A percentile compares a stretch with the other conserved stretches of the same genome.
phyloP scores from a whole-genome alignment of 2,113 vertebrate genomes.

The Eudyptes chrysolophus region DNA sequence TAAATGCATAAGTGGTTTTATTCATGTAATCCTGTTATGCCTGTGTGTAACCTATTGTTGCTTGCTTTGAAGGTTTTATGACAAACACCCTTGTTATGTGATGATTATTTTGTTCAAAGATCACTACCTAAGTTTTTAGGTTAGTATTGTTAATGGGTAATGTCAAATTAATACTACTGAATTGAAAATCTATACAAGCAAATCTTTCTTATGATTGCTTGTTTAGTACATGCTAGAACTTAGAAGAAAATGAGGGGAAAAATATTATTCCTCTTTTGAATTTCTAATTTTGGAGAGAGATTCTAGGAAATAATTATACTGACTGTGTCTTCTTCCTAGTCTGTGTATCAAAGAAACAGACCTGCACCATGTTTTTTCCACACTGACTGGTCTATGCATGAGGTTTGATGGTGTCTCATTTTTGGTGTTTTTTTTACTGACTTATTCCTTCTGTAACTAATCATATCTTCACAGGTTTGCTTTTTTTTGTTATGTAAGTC shows the following conservation, averaged over 20 bases:
- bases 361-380: not conserved
- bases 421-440: not conserved
- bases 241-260: not conserved
- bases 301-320: not conserved
- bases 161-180: not conserved
- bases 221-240: not conserved
- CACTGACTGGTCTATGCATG: not conserved
- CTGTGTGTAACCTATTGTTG: not conserved
- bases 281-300: not conserved
- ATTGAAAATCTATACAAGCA: not conserved
- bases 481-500: not conserved
- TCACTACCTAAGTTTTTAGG: not conserved
- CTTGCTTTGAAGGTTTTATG: not conserved
- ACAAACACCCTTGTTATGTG: not conserved
- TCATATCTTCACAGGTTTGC: not conserved
- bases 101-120: not conserved
- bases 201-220: not conserved
- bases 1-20: not conserved
- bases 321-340: not conserved
- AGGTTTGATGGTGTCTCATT: not conserved
- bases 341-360: not conserved
- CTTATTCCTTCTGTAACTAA: not conserved
- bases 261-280: not conserved
- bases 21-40: not conserved
- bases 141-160: not conserved